Evolutionary conservation across 1,140 invertebrate genomes (phyloP).

Genomic region (Acromyrmex charruanus): DNA sequence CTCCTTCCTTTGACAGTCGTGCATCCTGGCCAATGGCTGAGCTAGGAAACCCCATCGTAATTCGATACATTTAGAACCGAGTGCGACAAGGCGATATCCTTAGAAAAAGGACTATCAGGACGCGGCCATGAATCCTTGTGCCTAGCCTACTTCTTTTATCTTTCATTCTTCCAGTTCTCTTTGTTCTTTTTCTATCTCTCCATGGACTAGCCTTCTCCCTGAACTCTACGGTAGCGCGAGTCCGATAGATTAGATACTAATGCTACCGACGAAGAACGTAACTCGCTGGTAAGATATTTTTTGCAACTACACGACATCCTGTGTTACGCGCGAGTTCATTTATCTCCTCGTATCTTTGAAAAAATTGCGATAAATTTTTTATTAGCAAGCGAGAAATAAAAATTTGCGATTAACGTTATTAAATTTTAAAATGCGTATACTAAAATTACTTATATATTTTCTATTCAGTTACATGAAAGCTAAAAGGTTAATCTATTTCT

Average conservation of each 20-base stretch:
- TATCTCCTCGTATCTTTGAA: conserved; percentile 29
- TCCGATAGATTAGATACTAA: conserved; percentile 72
- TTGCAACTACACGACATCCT: conserved; percentile 70
- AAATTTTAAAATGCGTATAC: background rate
- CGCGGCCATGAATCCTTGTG: background rate
- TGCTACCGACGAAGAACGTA: conserved; percentile 69
- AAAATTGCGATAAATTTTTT: background rate
- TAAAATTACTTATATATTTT: background rate
- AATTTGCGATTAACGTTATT: background rate
- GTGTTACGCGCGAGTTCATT: conserved; percentile 74
- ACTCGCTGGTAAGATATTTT: conserved; percentile 74
- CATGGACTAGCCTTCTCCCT: background rate
- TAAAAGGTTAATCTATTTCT: background rate
- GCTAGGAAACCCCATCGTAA: conserved; percentile 73
- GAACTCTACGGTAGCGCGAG: conserved; percentile 74
- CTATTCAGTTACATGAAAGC: background rate
- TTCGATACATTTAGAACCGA: conserved; percentile 72
- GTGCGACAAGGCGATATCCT: conserved; percentile 63
- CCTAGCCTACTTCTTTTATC: conserved; percentile 45
- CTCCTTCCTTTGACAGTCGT: conserved; percentile 72
- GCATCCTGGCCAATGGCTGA: conserved; percentile 70
- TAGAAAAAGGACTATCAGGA: conserved; percentile 44
- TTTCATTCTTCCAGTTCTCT: conserved; percentile 36
- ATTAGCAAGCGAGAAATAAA: background rate
- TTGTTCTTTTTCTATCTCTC: conserved; percentile 54